A percentile compares a stretch with the other conserved stretches of the same genome.
Evolutionary conservation across 1,140 invertebrate genomes (phyloP).

Genomic region (Ceratosolen fusciceps): DNA sequence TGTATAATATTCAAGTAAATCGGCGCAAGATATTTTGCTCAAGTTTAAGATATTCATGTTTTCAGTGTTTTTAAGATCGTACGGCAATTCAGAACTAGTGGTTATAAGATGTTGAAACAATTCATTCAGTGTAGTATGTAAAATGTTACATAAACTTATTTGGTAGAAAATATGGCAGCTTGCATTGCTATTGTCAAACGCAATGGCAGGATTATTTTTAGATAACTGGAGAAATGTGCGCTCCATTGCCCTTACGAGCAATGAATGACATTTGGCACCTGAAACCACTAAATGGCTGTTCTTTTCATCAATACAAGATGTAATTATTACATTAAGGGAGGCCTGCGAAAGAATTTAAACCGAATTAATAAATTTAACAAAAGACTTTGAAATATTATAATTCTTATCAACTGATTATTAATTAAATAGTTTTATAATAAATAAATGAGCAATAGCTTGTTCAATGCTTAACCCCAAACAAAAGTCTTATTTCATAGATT

Average conservation of each 20-base stretch:
- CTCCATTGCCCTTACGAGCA: conserved; percentile 36
- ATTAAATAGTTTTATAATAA: no score
- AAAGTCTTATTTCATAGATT: no score
- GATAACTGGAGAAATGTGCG: conserved; percentile 6
- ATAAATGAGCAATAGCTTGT: no score
- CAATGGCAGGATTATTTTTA: not conserved
- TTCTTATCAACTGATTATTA: no score
- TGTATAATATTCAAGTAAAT: conserved; percentile 33
- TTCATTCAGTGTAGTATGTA: conserved; percentile 28
- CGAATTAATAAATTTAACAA: no score
- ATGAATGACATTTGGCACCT: conserved; percentile 39
- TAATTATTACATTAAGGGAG: conserved; percentile 18
- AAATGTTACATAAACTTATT: conserved; percentile 39
- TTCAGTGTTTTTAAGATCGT: not conserved
- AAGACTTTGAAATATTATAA: no score
- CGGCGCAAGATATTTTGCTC: not conserved
- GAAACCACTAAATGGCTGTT: not conserved
- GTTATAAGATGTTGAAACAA: conserved; percentile 39
- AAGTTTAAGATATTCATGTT: conserved; percentile 35
- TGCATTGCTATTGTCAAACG: conserved; percentile 16
- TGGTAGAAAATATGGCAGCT: conserved; percentile 36
- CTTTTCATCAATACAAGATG: conserved; percentile 29
- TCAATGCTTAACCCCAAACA: no score
- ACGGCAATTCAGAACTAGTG: not conserved
- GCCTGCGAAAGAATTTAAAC: no score